phyloP scores from a whole-genome alignment of 2,113 vertebrate species.

The Rallus limicola region DNA sequence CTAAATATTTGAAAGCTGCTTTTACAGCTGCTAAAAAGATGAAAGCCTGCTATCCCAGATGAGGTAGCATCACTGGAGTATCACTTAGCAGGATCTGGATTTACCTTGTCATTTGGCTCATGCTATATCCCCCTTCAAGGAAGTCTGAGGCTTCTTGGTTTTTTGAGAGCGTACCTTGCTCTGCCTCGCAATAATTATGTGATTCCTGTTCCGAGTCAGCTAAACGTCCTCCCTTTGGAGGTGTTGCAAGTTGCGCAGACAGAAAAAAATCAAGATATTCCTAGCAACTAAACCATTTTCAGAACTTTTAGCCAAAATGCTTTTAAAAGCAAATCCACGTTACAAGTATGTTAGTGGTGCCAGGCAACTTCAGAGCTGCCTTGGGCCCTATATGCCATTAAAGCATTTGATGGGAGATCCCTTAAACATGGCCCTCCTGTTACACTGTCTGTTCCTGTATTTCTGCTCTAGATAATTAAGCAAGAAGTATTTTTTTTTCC shows the following conservation, averaged over 20 bases:
- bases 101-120: not conserved
- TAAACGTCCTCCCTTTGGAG: not conserved
- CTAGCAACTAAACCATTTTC: not conserved
- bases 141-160: not conserved
- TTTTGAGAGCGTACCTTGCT: not conserved
- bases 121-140: not conserved
- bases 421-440: slow-evolving; percentile 24
- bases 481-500: not conserved
- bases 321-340: not conserved
- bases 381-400: not conserved
- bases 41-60: not conserved
- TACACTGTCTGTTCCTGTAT: not conserved
- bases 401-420: not conserved
- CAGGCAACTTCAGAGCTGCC: not conserved
- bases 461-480: slow-evolving; percentile 47
- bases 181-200: not conserved
- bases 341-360: not conserved
- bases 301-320: not conserved
- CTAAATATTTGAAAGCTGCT: not conserved
- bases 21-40: not conserved
- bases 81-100: not conserved
- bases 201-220: not conserved
- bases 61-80: not conserved
- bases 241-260: not conserved
- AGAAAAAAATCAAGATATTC: not conserved